A percentile compares a stretch with the other conserved stretches of the same genome.
These are phyloP conservation scores for Clostera curtula DNA, from an alignment of 2,888 invertebrate genomes.

Conservation along the genomic window DNA sequence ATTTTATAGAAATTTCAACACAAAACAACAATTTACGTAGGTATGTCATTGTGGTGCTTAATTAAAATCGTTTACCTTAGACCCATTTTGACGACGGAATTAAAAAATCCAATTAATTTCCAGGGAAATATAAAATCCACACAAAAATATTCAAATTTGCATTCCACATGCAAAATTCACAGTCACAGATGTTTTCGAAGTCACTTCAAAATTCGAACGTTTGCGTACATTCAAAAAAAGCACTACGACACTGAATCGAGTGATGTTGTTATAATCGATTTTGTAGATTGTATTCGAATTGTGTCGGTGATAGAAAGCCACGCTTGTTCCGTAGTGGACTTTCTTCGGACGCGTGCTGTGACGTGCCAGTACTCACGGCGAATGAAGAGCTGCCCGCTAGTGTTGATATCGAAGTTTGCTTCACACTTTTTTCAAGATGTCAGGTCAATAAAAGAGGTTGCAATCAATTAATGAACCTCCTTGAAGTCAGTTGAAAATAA, in stretches of 20 bases:
- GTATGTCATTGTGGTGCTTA: too few relatives aligned
- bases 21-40: too few relatives aligned
- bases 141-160: slow-evolving; percentile 14
- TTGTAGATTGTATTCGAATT: slow-evolving; percentile 27
- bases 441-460: too few relatives aligned
- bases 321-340: slow-evolving; percentile 44
- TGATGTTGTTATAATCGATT: slow-evolving; percentile 12
- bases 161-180: slow-evolving; percentile 28
- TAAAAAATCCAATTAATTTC: too few relatives aligned
- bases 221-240: slow-evolving; percentile 4
- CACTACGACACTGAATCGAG: background rate
- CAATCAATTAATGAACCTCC: too few relatives aligned
- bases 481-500: too few relatives aligned
- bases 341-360: slow-evolving; percentile 57
- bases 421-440: too few relatives aligned
- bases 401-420: too few relatives aligned
- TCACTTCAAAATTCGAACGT: slow-evolving; percentile 10
- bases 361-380: slow-evolving; percentile 45
- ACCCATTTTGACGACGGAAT: slow-evolving; percentile 44
- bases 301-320: slow-evolving; percentile 57
- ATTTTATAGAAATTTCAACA: too few relatives aligned
- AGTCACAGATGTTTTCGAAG: too few relatives aligned
- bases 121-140: slow-evolving; percentile 20
- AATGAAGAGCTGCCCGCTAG: slow-evolving; percentile 41
- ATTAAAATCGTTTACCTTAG: slow-evolving; percentile 39